Percentiles rank a stretch among this genome's conserved stretches.
These are phyloP conservation scores for Leptopilina boulardi DNA, from an alignment of 1,140 invertebrate genomes.

Conservation along the genomic window DNA sequence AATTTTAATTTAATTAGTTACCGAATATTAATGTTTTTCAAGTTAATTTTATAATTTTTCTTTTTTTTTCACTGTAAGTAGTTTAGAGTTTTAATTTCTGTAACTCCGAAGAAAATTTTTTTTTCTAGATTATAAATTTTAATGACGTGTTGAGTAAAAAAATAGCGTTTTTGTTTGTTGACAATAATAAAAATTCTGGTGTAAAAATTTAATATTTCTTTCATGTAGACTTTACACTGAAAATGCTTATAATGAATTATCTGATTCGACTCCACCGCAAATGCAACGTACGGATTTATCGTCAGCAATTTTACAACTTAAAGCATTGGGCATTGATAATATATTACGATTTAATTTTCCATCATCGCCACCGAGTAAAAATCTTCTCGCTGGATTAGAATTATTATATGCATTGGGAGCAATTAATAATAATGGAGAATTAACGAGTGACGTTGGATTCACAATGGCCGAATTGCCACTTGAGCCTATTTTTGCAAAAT, in stretches of 20 bases:
- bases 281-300: conserved; percentile 94
- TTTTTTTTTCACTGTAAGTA: no score
- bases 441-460: conserved; percentile 89
- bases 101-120: no score
- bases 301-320: conserved; percentile 91
- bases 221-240: conserved; percentile 86
- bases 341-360: conserved; percentile 90
- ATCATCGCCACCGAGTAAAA: conserved; percentile 91
- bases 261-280: conserved; percentile 88
- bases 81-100: no score
- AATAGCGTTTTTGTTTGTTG: no score
- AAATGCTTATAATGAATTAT: conserved; percentile 84
- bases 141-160: no score
- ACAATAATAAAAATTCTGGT: no score
- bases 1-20: no score
- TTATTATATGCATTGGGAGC: conserved; percentile 91
- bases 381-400: conserved; percentile 91
- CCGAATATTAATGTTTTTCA: no score
- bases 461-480: conserved; percentile 96
- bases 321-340: conserved; percentile 96
- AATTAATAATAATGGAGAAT: conserved; percentile 86
- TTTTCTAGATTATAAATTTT: no score
- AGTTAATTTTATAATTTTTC: no score
- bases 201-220: conserved; percentile 39
- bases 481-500: conserved; percentile 90